Evolutionary conservation across 2,113 vertebrate species (phyloP), one percentile per base, ranked within the genome.

Genomic region (Notechis scutatus): DNA sequence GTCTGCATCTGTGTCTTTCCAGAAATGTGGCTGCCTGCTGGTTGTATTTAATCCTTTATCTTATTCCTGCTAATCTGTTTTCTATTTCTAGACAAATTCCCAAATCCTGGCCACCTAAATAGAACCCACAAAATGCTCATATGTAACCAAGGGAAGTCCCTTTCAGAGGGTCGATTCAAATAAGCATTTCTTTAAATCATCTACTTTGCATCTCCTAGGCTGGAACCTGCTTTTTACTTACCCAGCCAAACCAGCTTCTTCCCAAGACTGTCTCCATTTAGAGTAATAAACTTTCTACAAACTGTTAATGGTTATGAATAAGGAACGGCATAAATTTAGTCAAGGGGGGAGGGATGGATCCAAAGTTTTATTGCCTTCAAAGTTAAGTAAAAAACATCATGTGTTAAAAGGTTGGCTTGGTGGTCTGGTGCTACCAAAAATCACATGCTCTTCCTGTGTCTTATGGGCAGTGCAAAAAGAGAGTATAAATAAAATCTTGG

Each of bases 41-140:
- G 96, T 97, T 96, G 90, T 94, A 94, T 97, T 97, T 97, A 97
- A 97, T 97, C 96, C 97, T 97, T 97, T 97, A 97, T 97, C 97
- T 96, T 96, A 97, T 97, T 97, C 96, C 95, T 95, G 95, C 96
- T 97, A 97, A 97, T 97, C 97, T 94, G 0, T 96, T 97, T 95
- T 95, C 94, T 96, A 97, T 97, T 97, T 96, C 91, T 93, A 96
- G 91, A 97, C 97, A 97, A 97, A 97, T 97, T 97, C 95, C 94
- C 96, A 96, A 95, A 96, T 96, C 95, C 94, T 96, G 96, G 94
- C 95, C 96, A 93, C 96, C 87, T 96, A 93, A 85, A 93, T 94
- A 94, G 94, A 93, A 94, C 91, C 93, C 93, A 94, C 91, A 92
- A 92, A 94, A 52, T 95, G 93, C 93, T 92, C 0, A 9, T 74